Percentiles rank a stretch among this genome's conserved stretches.
Evolutionary conservation across 2,888 invertebrate genomes (phyloP).

Genomic region (Gymnocheta viridis): DNA sequence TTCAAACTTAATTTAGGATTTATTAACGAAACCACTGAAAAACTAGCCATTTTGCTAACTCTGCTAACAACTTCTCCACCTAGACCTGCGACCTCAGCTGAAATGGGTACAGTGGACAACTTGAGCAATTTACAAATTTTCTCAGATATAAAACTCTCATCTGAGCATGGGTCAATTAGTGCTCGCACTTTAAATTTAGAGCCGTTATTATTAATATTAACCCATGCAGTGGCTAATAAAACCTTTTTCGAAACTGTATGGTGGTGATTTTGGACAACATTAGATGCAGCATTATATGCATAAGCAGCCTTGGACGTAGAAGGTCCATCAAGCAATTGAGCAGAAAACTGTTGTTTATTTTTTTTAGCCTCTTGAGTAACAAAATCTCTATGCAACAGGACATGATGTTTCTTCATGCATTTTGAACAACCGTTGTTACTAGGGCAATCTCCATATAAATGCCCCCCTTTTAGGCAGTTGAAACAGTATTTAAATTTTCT

Average conservation of each 20-base stretch:
- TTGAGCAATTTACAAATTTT: too few relatives aligned
- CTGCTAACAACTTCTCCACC: not conserved
- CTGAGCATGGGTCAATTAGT: conserved; percentile 5
- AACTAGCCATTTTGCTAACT: not conserved
- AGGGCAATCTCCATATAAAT: not conserved
- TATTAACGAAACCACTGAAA: too few relatives aligned
- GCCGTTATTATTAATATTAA: not conserved
- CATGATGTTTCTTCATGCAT: conserved; percentile 3
- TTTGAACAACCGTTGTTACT: not conserved
- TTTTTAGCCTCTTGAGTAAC: not conserved
- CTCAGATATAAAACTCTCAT: too few relatives aligned
- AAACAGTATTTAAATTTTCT: too few relatives aligned
- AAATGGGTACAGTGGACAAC: not conserved
- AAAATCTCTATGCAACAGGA: not conserved
- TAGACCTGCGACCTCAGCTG: conserved; percentile 15
- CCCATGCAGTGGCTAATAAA: too few relatives aligned
- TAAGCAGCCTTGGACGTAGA: too few relatives aligned
- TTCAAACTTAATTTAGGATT: too few relatives aligned
- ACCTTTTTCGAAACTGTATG: too few relatives aligned
- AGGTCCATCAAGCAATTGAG: not conserved
- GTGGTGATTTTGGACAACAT: not conserved
- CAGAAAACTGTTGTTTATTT: not conserved
- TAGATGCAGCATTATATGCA: not conserved
- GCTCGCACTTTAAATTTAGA: not conserved
- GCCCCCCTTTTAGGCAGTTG: too few relatives aligned